A percentile compares a stretch with the other conserved stretches of the same genome.
Conservation (phyloP, 1,140 invertebrate species). For the Kradibia gibbosae region DNA sequence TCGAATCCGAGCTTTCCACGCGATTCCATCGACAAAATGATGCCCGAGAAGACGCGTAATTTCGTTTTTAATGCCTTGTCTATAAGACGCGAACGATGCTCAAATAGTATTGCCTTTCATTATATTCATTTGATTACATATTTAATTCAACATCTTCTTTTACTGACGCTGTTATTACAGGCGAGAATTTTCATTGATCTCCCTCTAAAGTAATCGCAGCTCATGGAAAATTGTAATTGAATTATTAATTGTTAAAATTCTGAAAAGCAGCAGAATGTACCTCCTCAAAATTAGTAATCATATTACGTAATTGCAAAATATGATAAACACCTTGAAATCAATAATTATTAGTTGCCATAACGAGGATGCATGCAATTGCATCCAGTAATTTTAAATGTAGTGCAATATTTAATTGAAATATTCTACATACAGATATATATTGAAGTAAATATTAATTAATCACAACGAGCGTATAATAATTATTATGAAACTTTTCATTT, state of each 20-base stretch:
- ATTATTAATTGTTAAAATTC: neutral
- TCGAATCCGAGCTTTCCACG: neutral
- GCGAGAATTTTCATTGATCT: neutral
- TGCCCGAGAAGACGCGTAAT: slow-evolving; percentile 1
- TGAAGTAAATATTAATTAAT: neutral
- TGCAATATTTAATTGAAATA: neutral
- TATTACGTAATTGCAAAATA: neutral
- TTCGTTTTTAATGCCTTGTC: neutral
- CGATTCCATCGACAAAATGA: neutral
- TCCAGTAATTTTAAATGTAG: neutral
- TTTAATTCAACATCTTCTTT: slow-evolving; percentile 26
- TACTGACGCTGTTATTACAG: neutral
- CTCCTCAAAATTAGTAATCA: neutral
- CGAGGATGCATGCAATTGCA: neutral
- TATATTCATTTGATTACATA: slow-evolving; percentile 16
- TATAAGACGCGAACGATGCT: neutral
- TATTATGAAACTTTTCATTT: neutral
- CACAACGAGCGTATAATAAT: neutral
- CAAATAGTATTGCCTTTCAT: neutral
- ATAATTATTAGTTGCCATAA: neutral
- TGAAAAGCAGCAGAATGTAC: neutral
- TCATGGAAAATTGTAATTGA: neutral
- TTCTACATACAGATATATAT: neutral
- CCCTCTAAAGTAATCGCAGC: neutral
- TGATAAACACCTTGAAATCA: neutral